Evolutionary conservation across 2,113 vertebrate genomes (phyloP), one percentile per base, ranked within the genome.

Genomic region (Tenrec ecaudatus): DNA sequence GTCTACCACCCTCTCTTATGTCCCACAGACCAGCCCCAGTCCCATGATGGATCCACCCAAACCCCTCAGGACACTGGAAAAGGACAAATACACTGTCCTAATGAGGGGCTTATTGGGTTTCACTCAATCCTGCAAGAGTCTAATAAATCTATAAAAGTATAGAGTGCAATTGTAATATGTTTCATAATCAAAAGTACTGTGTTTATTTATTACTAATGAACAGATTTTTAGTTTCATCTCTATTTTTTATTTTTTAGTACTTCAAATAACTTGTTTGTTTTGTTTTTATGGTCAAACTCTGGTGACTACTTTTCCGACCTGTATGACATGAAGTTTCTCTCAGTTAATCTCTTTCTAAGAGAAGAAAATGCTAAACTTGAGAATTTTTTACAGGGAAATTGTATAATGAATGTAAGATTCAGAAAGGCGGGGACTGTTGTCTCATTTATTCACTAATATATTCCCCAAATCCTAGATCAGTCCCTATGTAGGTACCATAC

Each of bases 331-430:
- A 40, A 47, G 4, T 38, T 79, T 93, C 22, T 29, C n/a, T 92
- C 83, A 66, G 68, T 53, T 66, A 31, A 38, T 82, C 10, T 82
- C 2, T n/a, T 93, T 58, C 79, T 14, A 75, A 93, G 47, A 93
- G 43, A 78, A 40, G 7, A 86, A 23, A 82, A 69, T 47, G 23
- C 33, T 57, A 7, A 79, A 29, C 78, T 91, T 85, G 76, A 2
- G 36, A 58, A 75, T 33, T 20, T 38, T 69, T 89, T 80, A 87
- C 31, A 43, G 83, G 40, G 77, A 76, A 94, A 93, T 22, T 31
- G 66, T 83, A 57, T 31, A 43, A 68, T 82, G 57, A 43, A 33
- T 85, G 78, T 40, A 10, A 85, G 60, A 3, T 58, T 7, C 53
- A n/a, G 17, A 20, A 88, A 88, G 6, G 15, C 60, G 66, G 20